Evolutionary conservation across 2,797 vertebrate species (phyloP), one percentile per base, ranked within the genome.

Genomic region (Pangasius krempfi): DNA sequence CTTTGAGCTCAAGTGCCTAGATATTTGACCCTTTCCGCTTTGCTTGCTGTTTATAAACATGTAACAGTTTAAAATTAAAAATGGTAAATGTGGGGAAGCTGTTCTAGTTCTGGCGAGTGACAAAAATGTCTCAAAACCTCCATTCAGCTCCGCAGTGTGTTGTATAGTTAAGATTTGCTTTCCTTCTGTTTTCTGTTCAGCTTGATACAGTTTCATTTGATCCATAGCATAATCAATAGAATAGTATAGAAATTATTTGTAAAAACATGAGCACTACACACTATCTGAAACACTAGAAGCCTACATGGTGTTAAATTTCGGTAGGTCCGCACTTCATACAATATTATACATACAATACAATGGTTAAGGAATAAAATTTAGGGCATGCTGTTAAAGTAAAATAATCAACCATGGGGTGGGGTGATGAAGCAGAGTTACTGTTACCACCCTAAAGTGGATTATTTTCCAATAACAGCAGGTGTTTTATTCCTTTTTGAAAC

Each of bases 11-110:
- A 27, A 40, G 33, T 68, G 82, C 37, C 33, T 54, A 76, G 86
- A 81, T 76, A 68, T 84, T 75, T 84, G 64, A 88, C 80, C 75
- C 88, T 60, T 58, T 85, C 88, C 66, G 44, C 54, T 40, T 44
- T 22, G 68, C 76, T 68, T n/a, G 64, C 52, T 27, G 37, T 47
- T 87, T 70, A 25, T 84, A 27, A 82, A 58, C 5, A 52, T 25
- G 27, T 47, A 47, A 18, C 25, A 8, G 37, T 64, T 83, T 44
- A 47, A 66, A 83, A 83, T 64, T 60, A 66, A 66, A n/a, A n/a
- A 64, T 9, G 37, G 33, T n/a, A 52, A 52, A 47, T 58, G 25
- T 30, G 10, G 27, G 44, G 62, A 73, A 68, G 47, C 52, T 56
- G 37, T 83, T 72, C 5, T 33, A n/a, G 8, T 75, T 47, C 37